Evolutionary conservation across 2,888 invertebrate species (phyloP).

Genomic region (Sabatieria punctata): DNA sequence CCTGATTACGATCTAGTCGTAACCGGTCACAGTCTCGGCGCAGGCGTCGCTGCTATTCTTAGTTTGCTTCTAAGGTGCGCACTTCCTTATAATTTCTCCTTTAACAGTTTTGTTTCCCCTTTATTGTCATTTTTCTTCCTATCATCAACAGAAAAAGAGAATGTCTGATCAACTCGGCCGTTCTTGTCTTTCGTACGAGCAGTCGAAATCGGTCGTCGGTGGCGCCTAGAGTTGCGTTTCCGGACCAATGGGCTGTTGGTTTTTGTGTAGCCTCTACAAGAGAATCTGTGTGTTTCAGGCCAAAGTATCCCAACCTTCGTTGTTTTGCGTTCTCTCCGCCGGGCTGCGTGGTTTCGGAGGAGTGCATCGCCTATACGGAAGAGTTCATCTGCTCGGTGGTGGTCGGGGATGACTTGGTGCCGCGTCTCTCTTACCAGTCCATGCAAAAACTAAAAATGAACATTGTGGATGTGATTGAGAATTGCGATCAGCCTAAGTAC

Average conservation of each 20-base stretch:
- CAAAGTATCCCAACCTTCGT: constrained; percentile 57
- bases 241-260: too few relatives aligned
- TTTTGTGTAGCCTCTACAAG: not conserved
- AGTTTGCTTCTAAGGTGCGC: constrained; percentile 50
- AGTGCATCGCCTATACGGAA: constrained; percentile 34
- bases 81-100: too few relatives aligned
- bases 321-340: constrained; percentile 76
- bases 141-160: too few relatives aligned
- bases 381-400: constrained; percentile 66
- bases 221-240: too few relatives aligned
- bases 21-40: constrained; percentile 76
- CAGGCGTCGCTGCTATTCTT: constrained; percentile 64
- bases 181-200: too few relatives aligned
- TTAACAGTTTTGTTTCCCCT: too few relatives aligned
- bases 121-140: too few relatives aligned
- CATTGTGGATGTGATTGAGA: constrained; percentile 19
- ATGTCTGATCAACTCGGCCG: too few relatives aligned
- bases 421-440: constrained; percentile 41
- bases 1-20: constrained; percentile 58
- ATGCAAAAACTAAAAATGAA: constrained; percentile 18
- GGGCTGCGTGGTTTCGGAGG: constrained; percentile 42
- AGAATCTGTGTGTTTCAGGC: constrained; percentile 25
- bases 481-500: constrained; percentile 43
- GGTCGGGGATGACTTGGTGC: constrained; percentile 71
- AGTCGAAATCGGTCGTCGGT: too few relatives aligned